phyloP scores from a whole-genome alignment of 2,797 vertebrate species.

The Pseudochaenichthys georgianus region DNA sequence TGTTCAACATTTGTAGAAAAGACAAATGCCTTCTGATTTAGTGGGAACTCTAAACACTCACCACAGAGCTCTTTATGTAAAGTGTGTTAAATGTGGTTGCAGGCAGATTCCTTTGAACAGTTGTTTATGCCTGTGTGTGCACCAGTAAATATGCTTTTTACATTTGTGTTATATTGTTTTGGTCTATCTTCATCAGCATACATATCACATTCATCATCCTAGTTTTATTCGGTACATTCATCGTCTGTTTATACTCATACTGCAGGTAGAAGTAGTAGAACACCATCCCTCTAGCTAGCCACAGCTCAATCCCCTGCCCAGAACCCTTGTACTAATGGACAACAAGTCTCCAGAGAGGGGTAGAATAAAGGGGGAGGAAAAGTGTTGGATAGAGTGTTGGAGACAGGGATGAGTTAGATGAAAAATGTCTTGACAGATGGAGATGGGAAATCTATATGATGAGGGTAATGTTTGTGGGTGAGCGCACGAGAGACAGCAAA shows the following conservation, averaged over 20 bases:
- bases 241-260: slow-evolving; percentile 23
- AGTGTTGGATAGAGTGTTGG: slow-evolving; percentile 29
- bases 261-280: no score
- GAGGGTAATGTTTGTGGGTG: slow-evolving; percentile 42
- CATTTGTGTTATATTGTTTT: slow-evolving; percentile 15
- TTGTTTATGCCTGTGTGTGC: not conserved
- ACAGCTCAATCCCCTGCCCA: slow-evolving; percentile 37
- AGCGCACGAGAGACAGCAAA: slow-evolving; percentile 21
- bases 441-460: slow-evolving; percentile 53
- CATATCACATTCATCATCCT: slow-evolving; percentile 40
- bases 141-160: not conserved
- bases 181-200: not conserved
- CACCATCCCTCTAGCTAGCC: not conserved
- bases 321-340: slow-evolving; percentile 80
- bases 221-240: not conserved
- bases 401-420: slow-evolving; percentile 10
- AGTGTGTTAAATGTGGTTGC: slow-evolving; percentile 3
- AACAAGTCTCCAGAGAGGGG: slow-evolving; percentile 75
- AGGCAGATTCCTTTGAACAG: slow-evolving; percentile 16
- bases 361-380: slow-evolving; percentile 7
- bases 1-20: slow-evolving; percentile 36
- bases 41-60: not conserved
- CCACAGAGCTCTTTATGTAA: slow-evolving; percentile 22
- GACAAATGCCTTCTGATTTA: slow-evolving; percentile 45
- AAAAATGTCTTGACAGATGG: slow-evolving; percentile 47